Percentiles rank a stretch among this genome's conserved stretches.
Evolutionary conservation across 2,113 vertebrate genomes (phyloP).

Genomic region (Anas platyrhynchos): DNA sequence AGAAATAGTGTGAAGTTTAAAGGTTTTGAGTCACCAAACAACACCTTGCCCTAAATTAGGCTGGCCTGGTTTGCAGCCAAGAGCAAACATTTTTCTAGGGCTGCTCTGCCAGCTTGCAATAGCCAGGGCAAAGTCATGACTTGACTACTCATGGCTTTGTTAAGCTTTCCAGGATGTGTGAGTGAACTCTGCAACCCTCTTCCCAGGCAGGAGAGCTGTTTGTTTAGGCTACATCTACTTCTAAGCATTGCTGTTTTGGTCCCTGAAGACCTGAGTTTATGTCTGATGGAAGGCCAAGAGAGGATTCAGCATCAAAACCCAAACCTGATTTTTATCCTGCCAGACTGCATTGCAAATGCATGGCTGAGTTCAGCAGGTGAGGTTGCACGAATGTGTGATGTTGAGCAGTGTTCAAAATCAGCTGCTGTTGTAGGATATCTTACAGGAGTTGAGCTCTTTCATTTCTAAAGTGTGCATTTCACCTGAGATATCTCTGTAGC

Average conservation of each 20-base stretch:
- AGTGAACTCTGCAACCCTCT: not conserved
- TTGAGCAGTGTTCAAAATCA: not conserved
- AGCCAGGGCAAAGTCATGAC: not conserved
- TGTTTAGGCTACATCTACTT: too few species aligned
- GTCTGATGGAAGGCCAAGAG: not conserved
- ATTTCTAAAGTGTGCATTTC: not conserved
- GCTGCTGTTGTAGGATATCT: not conserved
- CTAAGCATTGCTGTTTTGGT: not conserved
- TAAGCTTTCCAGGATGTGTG: not conserved
- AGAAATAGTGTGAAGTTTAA: fast-evolving
- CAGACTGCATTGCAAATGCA: fast-evolving
- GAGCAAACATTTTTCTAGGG: not conserved
- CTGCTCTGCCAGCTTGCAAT: not conserved
- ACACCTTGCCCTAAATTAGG: not conserved
- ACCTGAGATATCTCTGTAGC: not conserved
- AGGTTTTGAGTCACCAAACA: not conserved
- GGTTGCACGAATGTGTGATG: not conserved
- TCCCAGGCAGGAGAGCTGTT: not conserved
- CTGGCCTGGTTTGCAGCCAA: not conserved
- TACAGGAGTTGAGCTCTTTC: not conserved
- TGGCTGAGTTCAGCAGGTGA: not conserved
- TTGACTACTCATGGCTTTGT: not conserved
- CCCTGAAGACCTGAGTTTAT: not conserved
- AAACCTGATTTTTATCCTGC: not conserved
- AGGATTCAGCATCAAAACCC: not conserved